Evolutionary conservation across 2,888 invertebrate species (phyloP).

Genomic region (Xestoiulus laeticollis): DNA sequence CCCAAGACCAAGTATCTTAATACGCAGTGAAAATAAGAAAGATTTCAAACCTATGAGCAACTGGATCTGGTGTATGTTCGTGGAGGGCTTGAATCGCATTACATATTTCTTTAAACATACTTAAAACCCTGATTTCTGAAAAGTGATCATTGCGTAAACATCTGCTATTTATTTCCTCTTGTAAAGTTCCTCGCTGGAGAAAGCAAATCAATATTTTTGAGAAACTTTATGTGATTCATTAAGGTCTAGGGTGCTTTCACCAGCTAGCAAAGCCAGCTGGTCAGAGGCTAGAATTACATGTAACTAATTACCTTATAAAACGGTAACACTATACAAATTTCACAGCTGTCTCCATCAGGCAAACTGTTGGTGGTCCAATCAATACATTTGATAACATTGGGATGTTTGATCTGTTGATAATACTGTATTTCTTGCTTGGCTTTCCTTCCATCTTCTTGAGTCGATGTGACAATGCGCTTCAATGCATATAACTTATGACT

Average conservation of each 20-base stretch:
- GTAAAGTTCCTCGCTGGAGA: slow-evolving; percentile 74
- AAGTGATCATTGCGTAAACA: slow-evolving; percentile 71
- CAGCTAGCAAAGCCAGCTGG: too few species aligned
- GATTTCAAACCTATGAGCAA: slow-evolving; percentile 74
- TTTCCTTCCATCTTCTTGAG: slow-evolving; percentile 75
- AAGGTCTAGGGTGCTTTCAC: too few species aligned
- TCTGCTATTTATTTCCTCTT: slow-evolving; percentile 73
- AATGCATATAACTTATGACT: slow-evolving; percentile 77
- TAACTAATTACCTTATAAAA: slow-evolving; percentile 77
- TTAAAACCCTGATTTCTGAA: slow-evolving; percentile 73
- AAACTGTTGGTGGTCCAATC: slow-evolving; percentile 72
- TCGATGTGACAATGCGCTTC: slow-evolving; percentile 83
- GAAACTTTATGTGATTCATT: too few species aligned
- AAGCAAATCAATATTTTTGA: neutral
- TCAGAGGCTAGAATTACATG: too few species aligned
- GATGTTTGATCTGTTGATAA: slow-evolving; percentile 75
- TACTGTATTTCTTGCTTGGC: slow-evolving; percentile 79
- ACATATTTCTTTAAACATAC: slow-evolving; percentile 77
- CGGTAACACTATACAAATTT: slow-evolving; percentile 78
- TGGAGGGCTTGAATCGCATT: slow-evolving; percentile 80
- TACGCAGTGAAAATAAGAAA: too few species aligned
- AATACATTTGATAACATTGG: slow-evolving; percentile 77
- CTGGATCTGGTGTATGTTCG: slow-evolving; percentile 74
- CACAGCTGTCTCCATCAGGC: slow-evolving; percentile 68
- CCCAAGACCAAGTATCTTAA: too few species aligned